Evolutionary conservation across 2,113 vertebrate species (phyloP).

Genomic region (Etia nguti): DNA sequence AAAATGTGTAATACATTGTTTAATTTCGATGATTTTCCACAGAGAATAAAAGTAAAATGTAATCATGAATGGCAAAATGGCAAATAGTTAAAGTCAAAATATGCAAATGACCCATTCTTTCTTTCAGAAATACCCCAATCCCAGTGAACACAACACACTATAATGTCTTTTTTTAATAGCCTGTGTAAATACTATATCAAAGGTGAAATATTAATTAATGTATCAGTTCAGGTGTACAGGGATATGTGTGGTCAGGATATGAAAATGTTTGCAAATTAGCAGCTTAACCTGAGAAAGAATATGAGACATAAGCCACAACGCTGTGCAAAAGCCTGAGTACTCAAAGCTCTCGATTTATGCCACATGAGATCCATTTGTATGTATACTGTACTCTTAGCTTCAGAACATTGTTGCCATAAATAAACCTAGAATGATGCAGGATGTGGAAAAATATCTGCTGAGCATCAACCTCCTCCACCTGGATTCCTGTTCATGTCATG

Average conservation of each 20-base stretch:
- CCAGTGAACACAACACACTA: background rate
- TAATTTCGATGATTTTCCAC: background rate
- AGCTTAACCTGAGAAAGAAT: constrained; percentile 6
- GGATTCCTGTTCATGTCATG: background rate
- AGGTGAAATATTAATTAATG: background rate
- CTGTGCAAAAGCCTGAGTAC: background rate
- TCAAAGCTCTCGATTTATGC: background rate
- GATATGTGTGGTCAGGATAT: background rate
- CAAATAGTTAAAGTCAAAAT: background rate
- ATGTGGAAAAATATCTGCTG: background rate
- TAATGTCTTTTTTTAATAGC: background rate
- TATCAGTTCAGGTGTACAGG: background rate
- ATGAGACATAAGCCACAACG: background rate
- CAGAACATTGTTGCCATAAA: background rate
- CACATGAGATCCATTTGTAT: background rate
- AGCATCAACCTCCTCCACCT: background rate
- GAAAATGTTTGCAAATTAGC: constrained; percentile 9
- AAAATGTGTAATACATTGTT: background rate
- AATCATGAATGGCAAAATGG: background rate
- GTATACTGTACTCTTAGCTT: background rate
- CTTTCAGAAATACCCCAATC: background rate
- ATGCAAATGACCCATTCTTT: background rate
- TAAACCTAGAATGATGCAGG: background rate
- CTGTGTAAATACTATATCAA: background rate
- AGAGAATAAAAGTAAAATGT: background rate